Percentiles rank a stretch among this genome's conserved stretches.
Evolutionary conservation across 2,888 invertebrate species (phyloP).

Genomic region (Corythucha ciliata): DNA sequence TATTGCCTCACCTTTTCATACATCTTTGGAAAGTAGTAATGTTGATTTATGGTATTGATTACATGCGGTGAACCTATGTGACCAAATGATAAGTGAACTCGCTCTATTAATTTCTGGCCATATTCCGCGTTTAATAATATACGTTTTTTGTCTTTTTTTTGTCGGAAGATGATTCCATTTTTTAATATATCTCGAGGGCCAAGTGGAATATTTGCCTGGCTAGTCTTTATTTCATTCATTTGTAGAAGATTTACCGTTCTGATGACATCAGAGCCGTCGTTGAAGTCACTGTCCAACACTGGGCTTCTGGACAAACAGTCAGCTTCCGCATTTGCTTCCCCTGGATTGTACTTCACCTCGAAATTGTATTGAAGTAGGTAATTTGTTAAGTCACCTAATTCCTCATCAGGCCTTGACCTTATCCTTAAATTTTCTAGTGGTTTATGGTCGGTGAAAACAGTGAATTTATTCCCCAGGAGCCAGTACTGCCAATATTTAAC

Average conservation of each 20-base stretch:
- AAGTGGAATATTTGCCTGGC: background rate
- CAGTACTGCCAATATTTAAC: conserved; percentile 27
- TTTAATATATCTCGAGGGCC: background rate
- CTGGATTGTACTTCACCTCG: conserved; percentile 30
- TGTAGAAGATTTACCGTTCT: conserved; percentile 4
- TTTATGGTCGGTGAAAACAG: conserved; percentile 26
- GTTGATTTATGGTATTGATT: conserved; percentile 12
- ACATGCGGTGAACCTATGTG: conserved; percentile 24
- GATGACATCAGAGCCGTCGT: conserved; percentile 19
- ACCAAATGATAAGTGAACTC: conserved; percentile 17
- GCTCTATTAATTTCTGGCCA: conserved; percentile 16
- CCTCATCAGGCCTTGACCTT: conserved; percentile 29
- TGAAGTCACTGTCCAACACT: conserved; percentile 30
- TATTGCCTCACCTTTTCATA: conserved; percentile 6
- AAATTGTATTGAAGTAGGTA: conserved; percentile 33
- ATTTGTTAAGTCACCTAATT: conserved; percentile 30
- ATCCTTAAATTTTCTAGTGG: conserved; percentile 30
- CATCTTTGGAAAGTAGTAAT: conserved; percentile 19
- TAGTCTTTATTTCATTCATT: background rate
- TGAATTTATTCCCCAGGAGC: conserved; percentile 20
- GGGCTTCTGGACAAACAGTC: conserved; percentile 31
- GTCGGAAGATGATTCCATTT: background rate
- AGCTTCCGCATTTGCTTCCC: conserved; percentile 31
- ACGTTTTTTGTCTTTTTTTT: conserved; percentile 5
- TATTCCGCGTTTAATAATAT: conserved; percentile 22